These are phyloP conservation scores for Scolopax mira DNA, from an alignment of 2,113 vertebrate species.

Conservation along the genomic window DNA sequence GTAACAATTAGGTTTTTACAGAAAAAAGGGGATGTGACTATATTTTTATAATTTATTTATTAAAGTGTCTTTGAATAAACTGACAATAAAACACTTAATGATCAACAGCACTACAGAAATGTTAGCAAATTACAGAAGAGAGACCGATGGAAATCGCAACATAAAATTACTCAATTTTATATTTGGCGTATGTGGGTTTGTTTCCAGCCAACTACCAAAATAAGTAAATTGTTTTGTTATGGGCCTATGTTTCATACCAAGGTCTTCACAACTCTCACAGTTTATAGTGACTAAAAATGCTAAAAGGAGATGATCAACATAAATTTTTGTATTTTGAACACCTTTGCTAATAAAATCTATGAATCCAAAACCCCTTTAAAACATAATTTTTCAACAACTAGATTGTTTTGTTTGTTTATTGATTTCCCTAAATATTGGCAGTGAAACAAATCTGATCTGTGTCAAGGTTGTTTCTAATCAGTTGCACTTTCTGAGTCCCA, in stretches of 20 bases:
- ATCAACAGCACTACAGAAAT: slow-evolving; percentile 12
- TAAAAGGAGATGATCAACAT: neutral
- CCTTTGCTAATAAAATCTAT: neutral
- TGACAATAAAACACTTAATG: slow-evolving; percentile 21
- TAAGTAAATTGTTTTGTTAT: slow-evolving; percentile 5
- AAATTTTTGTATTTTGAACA: neutral
- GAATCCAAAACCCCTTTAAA: neutral
- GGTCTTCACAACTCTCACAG: neutral
- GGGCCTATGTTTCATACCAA: neutral
- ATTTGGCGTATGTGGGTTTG: neutral
- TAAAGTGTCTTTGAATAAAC: neutral
- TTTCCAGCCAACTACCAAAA: slow-evolving; percentile 33
- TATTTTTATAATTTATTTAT: slow-evolving; percentile 2
- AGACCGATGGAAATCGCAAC: slow-evolving; percentile 12
- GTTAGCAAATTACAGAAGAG: neutral
- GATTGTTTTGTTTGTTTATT: neutral
- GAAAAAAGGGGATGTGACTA: neutral
- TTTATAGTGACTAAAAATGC: slow-evolving; percentile 10
- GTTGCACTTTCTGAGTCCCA: neutral
- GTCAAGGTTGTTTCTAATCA: neutral
- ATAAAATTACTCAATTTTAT: slow-evolving; percentile 20
- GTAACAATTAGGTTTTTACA: neutral
- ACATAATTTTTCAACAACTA: neutral
- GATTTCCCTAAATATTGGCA: neutral
- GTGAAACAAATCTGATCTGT: neutral